These are phyloP conservation scores for Podarcis siculus DNA, from an alignment of 2,797 vertebrate species.

Conservation along the genomic window DNA sequence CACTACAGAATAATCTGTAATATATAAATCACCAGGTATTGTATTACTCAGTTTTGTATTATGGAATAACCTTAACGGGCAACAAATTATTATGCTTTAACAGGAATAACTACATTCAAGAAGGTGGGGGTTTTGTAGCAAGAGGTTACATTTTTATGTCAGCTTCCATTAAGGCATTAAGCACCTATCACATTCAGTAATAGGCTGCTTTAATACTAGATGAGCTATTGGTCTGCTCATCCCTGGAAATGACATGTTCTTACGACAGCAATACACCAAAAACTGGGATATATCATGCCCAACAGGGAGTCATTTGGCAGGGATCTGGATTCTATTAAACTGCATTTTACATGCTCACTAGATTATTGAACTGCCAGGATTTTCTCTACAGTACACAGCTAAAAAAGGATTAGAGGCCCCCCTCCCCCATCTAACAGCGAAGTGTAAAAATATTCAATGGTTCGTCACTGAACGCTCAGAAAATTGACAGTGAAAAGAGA, in stretches of 20 bases:
- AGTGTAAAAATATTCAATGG: background rate
- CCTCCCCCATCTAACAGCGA: background rate
- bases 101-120: background rate
- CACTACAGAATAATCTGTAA: background rate
- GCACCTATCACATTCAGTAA: background rate
- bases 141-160: background rate
- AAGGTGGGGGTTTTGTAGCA: background rate
- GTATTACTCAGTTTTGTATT: background rate
- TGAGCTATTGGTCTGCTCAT: background rate
- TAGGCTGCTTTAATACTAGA: background rate
- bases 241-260: background rate
- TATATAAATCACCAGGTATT: background rate
- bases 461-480: background rate
- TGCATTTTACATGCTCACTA: background rate
- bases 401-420: background rate
- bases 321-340: background rate
- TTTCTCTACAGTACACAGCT: background rate
- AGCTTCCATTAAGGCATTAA: background rate
- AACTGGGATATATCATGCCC: background rate
- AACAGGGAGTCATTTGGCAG: background rate
- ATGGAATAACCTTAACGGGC: background rate
- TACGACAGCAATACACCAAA: background rate
- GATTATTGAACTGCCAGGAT: background rate
- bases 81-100: background rate
- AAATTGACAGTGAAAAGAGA: background rate